Base-by-base conservation (phyloP, 2,797 vertebrate genomes). In the Acridotheres tristis region DNA sequence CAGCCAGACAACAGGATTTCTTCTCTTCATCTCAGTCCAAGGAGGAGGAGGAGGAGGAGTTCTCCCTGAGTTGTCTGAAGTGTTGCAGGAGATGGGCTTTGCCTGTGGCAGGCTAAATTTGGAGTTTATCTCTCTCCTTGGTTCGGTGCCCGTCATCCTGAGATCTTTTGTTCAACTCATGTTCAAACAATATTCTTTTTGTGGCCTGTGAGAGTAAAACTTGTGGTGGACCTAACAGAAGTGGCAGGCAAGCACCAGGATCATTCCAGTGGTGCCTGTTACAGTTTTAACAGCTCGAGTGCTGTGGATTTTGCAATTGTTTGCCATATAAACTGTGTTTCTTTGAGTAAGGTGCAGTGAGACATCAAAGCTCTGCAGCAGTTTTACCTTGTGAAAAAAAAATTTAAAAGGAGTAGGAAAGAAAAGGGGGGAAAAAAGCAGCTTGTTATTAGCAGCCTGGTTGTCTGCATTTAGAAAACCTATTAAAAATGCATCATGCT, bases 401-500 rank as follows among this genome's bases (percentile, higher is more conserved):
- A 73, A 50, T 8, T 27, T 34, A 25, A 42, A 89, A 93, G 67
- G 55, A 77, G 87, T 42, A 86, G 43, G 48, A 84, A 77, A 84
- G 61, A 43, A 80, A 45, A 15, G 14, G 26, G 3, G 1, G 8
- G 15, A 5, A 45, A 30, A 72, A 77, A 38, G 54, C 65, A 73
- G 57, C 61, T 95, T 96, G 93, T 95, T 95, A 96, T 96, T 95
- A 96, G 93, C 81, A 96, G 96, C 91, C 95, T 94, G 94, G 92
- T 96, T 96, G 96, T 95, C 94, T 95, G 88, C 89, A 83, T 93
- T 93, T 93, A 95, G 95, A 82, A 95, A 85, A 83, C 84, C 85
- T 91, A 93, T 97, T 97, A 97, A 97, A 97, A 96, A 95, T 96
- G 94, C 90, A 97, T 97, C 94, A 90, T 82, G 91, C 96, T 97